Percentiles rank a stretch among this genome's conserved stretches.
phyloP scores from a whole-genome alignment of 2,113 vertebrate genomes.

The Sardina pilchardus region DNA sequence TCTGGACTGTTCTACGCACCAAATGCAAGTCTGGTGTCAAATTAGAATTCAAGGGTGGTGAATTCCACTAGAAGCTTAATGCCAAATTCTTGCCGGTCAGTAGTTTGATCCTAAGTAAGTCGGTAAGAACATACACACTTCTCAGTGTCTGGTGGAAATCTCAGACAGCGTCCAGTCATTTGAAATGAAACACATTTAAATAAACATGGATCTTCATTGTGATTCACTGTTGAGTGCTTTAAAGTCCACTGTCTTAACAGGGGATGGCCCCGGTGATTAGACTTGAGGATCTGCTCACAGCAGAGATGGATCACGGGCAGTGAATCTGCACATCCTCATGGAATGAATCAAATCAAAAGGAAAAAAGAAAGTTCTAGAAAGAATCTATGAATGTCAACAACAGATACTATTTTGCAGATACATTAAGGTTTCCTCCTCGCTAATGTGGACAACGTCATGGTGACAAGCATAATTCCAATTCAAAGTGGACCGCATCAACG shows the following conservation, averaged over 20 bases:
- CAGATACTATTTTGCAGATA: background rate
- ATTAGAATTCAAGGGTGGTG: background rate
- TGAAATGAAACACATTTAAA: background rate
- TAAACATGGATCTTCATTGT: background rate
- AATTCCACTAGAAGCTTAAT: slow-evolving; percentile 14
- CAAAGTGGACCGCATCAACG: slow-evolving; percentile 26
- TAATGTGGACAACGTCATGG: background rate
- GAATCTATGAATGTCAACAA: background rate
- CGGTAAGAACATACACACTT: slow-evolving; percentile 25
- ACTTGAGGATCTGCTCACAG: background rate
- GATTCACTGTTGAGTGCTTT: background rate
- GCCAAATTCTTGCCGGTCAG: background rate
- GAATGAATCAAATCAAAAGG: background rate
- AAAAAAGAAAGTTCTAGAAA: background rate
- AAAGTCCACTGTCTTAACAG: slow-evolving; percentile 16
- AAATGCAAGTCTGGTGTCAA: slow-evolving; percentile 13
- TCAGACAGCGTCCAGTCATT: slow-evolving; percentile 4
- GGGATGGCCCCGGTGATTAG: background rate
- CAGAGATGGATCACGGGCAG: background rate
- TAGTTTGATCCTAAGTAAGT: background rate
- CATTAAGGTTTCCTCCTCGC: background rate
- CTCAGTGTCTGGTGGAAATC: slow-evolving; percentile 24
- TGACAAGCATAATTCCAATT: slow-evolving; percentile 32
- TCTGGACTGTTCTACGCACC: background rate
- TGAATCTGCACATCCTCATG: background rate